Evolutionary conservation across 2,888 invertebrate genomes (phyloP), one percentile per base, ranked within the genome.

Genomic region (Thereva nobilitata): DNA sequence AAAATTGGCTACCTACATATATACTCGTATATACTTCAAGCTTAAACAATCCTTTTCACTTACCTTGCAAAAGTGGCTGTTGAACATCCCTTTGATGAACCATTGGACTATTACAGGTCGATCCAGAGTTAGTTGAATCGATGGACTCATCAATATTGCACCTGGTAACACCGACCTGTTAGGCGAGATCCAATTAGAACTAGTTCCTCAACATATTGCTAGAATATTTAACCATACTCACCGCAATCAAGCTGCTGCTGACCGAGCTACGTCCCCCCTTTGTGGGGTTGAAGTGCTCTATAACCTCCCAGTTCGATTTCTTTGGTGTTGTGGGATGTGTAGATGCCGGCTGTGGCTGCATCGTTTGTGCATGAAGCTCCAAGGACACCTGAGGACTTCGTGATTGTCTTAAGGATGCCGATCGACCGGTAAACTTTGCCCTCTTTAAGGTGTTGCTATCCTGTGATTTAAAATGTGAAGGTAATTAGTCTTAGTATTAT

Each of bases 271-370:
- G 85, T 72, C 85, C 85, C 71, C 85, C 84, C 75, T 83, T 86
- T 70, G 82, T 84, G 57, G 84, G 84, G 68, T 87, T 88, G 82
- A 91, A 93, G 81, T 93, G 93, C 79, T 93, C 92, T 75, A 93
- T 93, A 73, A 93, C 93, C 79, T 93, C 92, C 93, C 93, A 93
- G 82, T 93, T 93, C 75, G 92, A 92, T 79, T 92, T 92, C 79
- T 87, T 87, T 3, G 87, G 85, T 2, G 86, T 86, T 23, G 86
- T 86, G 52, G 87, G 86, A 23, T 86, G 82, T 70, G 86, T 78
- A 52, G 80, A 77, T 74, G 81, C 71, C 70, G 75, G 67, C 70
- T 78, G 71, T 61, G 71, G 70, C 41, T 70, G 70, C 69, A 72
- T 67, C 72, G 74, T 41, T 54, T 76, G 76, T 41, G 76, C 76